Base-by-base conservation (phyloP, 2,113 vertebrate species). In the Perccottus glenii region DNA sequence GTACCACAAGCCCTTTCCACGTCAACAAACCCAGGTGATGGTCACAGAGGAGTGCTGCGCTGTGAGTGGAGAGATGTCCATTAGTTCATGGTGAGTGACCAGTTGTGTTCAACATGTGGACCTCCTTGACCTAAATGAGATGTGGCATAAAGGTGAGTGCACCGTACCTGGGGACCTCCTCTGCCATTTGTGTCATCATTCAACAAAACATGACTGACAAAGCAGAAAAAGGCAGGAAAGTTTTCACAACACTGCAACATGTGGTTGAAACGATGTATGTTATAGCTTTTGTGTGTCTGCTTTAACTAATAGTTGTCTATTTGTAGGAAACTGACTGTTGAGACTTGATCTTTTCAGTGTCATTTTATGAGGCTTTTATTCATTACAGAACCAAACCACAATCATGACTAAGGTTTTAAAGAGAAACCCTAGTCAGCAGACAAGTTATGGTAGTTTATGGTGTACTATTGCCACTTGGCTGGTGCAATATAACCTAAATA, bases 131-230 rank as follows among this genome's bases (percentile, higher is more conserved):
- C 77, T 44, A 74, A 86, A 91, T 90, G 36, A 56, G 74, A 89
- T 73, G 81, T 82, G 89, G 76, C 85, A 79, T 75, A 78, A 86
- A 91, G 84, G 84, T 88, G 84, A 89, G 52, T 56, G 76, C 69
- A 64, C 73, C 4, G 43, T 56, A 81, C 67, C 87, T 87, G 69
- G 84, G 75, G 85, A 86, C 81, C 44, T 48, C 44, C 3, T 50
- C 77, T 85, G 81, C 77, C 87, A 80, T 87, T 86, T 82, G 60
- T 66, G 47, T 64, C 70, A 53, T 66, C 11, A 53, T 66, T 9
- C 15, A 33, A 66, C 42, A 48, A 66, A 68, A 69, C 66, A 68
- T 27, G 70, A 69, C 35, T 15, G 56, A 43, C 52, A 77, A 66
- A 72, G 45, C 36, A 56, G 8, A 32, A 70, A 57, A 33, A 19